Percentiles rank a stretch among this genome's conserved stretches.
Evolutionary conservation across 2,797 vertebrate genomes (phyloP).

Genomic region (Enteromius unitaeniatus): DNA sequence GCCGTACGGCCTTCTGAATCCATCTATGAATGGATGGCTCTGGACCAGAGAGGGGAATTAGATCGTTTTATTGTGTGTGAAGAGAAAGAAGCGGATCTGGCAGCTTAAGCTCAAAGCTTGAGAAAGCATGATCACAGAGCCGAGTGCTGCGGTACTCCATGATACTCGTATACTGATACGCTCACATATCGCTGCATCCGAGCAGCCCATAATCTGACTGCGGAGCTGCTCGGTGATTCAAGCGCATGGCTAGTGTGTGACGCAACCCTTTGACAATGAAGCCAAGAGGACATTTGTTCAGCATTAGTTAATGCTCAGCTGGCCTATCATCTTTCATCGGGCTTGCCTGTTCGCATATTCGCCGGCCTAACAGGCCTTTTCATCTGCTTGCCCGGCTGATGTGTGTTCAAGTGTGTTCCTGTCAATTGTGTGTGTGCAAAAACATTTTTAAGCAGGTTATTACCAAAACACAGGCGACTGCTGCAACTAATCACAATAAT

Average conservation of each 20-base stretch:
- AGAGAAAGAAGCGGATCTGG: constrained; percentile 30
- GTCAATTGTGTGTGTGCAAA: neutral
- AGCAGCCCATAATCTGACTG: constrained; percentile 26
- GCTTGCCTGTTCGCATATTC: constrained; percentile 30
- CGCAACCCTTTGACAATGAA: constrained; percentile 41
- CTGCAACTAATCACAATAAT: constrained; percentile 42
- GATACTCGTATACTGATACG: neutral
- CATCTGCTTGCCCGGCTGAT: constrained; percentile 30
- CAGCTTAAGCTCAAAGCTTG: constrained; percentile 32
- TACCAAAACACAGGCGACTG: constrained; percentile 3
- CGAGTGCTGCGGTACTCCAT: constrained; percentile 26
- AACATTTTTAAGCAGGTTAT: constrained; percentile 11
- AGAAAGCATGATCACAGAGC: constrained; percentile 25
- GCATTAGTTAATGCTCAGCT: constrained; percentile 52
- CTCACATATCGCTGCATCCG: constrained; percentile 3
- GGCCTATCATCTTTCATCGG: constrained; percentile 54
- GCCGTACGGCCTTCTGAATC: neutral
- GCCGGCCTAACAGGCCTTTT: constrained; percentile 41
- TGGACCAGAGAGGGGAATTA: constrained; percentile 32
- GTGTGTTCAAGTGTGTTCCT: constrained; percentile 13
- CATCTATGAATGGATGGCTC: constrained; percentile 26
- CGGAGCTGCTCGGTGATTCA: constrained; percentile 47
- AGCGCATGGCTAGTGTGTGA: constrained; percentile 40
- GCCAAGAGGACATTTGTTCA: constrained; percentile 55
- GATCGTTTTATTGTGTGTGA: constrained; percentile 38